A percentile compares a stretch with the other conserved stretches of the same genome.
These are phyloP conservation scores for Mylabris phalerata DNA, from an alignment of 1,140 invertebrate species.

Conservation along the genomic window DNA sequence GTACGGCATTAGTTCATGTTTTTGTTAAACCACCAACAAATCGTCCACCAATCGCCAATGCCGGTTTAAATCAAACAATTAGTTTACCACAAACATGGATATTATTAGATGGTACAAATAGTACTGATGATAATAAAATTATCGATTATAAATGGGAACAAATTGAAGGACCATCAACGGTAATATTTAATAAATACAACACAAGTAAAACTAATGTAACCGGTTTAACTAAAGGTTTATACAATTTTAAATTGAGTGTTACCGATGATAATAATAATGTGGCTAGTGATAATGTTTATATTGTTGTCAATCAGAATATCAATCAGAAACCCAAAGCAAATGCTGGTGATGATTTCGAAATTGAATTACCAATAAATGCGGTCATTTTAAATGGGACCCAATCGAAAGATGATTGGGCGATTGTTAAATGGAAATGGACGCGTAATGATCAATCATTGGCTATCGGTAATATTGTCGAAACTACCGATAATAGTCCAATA, in stretches of 20 bases:
- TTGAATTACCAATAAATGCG: slow-evolving; percentile 66
- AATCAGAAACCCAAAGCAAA: slow-evolving; percentile 84
- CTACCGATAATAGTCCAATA: slow-evolving; percentile 66
- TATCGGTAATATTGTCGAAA: slow-evolving; percentile 69
- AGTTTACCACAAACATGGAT: slow-evolving; percentile 73
- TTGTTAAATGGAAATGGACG: slow-evolving; percentile 79
- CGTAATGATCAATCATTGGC: slow-evolving; percentile 74
- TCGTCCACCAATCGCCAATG: slow-evolving; percentile 68
- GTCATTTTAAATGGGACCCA: slow-evolving; percentile 77
- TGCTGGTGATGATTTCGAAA: slow-evolving; percentile 74
- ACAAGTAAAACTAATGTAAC: slow-evolving; percentile 64
- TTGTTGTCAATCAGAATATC: slow-evolving; percentile 89
- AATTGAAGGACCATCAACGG: slow-evolving; percentile 56
- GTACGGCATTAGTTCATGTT: slow-evolving; percentile 78
- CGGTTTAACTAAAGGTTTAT: slow-evolving; percentile 74
- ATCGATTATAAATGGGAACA: slow-evolving; percentile 74
- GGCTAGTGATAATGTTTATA: slow-evolving; percentile 59
- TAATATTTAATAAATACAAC: slow-evolving; percentile 44
- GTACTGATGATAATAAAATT: slow-evolving; percentile 80
- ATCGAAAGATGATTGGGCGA: slow-evolving; percentile 82
- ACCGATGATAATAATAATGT: slow-evolving; percentile 78
- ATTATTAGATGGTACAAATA: slow-evolving; percentile 70
- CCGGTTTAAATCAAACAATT: slow-evolving; percentile 56
- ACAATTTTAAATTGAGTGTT: slow-evolving; percentile 77
- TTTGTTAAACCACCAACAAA: slow-evolving; percentile 88